These are phyloP conservation scores for Phaonia tiefii DNA, from an alignment of 2,888 invertebrate species.

Conservation along the genomic window DNA sequence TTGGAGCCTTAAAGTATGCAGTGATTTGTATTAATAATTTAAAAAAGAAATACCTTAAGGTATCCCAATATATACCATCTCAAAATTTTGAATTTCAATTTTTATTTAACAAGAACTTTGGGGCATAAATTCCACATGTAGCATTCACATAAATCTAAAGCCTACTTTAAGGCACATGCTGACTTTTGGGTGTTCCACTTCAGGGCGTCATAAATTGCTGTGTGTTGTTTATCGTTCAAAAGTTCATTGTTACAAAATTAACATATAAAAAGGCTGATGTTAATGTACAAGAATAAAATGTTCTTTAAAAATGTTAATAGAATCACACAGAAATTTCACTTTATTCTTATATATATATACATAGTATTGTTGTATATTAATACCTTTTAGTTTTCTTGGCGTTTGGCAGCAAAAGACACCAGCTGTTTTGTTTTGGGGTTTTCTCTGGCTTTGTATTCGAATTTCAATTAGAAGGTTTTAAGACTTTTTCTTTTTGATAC, in stretches of 20 bases:
- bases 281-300: slow-evolving; percentile 23
- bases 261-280: slow-evolving; percentile 25
- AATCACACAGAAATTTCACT: not conserved
- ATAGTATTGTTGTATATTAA: not conserved
- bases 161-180: no score
- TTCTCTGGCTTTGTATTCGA: slow-evolving; percentile 19
- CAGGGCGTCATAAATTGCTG: slow-evolving; percentile 4
- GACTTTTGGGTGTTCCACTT: no score
- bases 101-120: no score
- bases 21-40: no score
- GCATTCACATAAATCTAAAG: no score
- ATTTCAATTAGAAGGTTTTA: slow-evolving; percentile 28
- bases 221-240: not conserved
- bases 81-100: no score
- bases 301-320: slow-evolving; percentile 36
- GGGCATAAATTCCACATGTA: no score
- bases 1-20: no score
- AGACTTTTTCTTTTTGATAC: slow-evolving; percentile 8
- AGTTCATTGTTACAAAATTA: not conserved
- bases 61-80: no score
- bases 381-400: not conserved
- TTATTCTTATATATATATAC: no score
- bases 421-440: slow-evolving; percentile 31
- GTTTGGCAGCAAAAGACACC: slow-evolving; percentile 12
- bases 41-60: no score